A percentile compares a stretch with the other conserved stretches of the same genome.
Conservation (phyloP, 1,140 invertebrate genomes). For the Philaenus spumarius region DNA sequence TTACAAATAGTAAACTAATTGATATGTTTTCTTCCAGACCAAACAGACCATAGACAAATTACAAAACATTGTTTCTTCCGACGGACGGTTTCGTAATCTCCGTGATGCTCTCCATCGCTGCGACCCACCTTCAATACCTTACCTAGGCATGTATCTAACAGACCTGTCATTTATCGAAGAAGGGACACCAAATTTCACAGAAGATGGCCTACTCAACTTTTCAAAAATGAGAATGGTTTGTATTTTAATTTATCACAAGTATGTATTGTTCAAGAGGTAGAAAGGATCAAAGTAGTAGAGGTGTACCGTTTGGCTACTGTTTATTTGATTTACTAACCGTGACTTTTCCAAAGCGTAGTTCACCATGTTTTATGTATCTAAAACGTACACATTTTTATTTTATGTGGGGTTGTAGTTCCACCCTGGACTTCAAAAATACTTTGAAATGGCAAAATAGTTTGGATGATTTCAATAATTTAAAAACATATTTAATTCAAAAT, state of each 20-base stretch:
- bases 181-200: slow-evolving; percentile 85
- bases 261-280: not conserved
- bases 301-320: too few species aligned
- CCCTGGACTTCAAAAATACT: too few species aligned
- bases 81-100: slow-evolving; percentile 81
- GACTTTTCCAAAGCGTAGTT: too few species aligned
- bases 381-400: too few species aligned
- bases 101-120: slow-evolving; percentile 84
- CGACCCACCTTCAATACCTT: slow-evolving; percentile 90
- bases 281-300: not conserved
- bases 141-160: slow-evolving; percentile 86
- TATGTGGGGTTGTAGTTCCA: too few species aligned
- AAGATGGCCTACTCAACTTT: slow-evolving; percentile 88
- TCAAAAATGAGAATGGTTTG: slow-evolving; percentile 96
- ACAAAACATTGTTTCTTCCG: slow-evolving; percentile 79
- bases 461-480: too few species aligned
- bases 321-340: too few species aligned
- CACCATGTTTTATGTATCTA: too few species aligned
- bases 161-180: slow-evolving; percentile 94
- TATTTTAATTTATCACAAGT: not conserved
- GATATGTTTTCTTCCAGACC: slow-evolving; percentile 52
- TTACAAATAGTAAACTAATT: too few species aligned
- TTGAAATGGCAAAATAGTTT: too few species aligned
- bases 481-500: too few species aligned
- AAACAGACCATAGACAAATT: slow-evolving; percentile 82